These are phyloP conservation scores for Glossophaga mutica DNA, from an alignment of 2,797 vertebrate species.

Conservation along the genomic window DNA sequence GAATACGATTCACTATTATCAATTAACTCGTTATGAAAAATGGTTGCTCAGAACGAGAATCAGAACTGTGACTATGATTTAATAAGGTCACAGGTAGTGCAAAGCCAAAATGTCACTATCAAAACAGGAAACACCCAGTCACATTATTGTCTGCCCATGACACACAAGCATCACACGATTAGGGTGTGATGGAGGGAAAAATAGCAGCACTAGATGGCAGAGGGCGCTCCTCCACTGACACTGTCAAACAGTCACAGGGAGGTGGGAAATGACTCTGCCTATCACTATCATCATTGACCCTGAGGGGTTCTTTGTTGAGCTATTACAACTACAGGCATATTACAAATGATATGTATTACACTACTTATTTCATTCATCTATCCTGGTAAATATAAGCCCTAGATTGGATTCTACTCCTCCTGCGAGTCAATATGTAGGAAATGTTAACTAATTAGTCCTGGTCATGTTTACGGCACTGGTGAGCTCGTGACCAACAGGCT, in stretches of 20 bases:
- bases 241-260: not conserved
- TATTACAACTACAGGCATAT: not conserved
- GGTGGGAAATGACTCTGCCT: not conserved
- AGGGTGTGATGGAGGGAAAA: not conserved
- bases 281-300: not conserved
- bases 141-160: not conserved
- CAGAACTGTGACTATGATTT: not conserved
- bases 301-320: not conserved
- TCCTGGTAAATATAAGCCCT: not conserved
- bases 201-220: not conserved
- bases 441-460: not conserved
- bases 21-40: not conserved
- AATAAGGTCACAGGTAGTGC: not conserved
- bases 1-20: not conserved
- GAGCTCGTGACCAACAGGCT: not conserved
- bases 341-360: not conserved
- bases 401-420: not conserved
- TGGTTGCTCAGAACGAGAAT: not conserved
- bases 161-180: not conserved
- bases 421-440: not conserved
- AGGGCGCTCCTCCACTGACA: not conserved
- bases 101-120: not conserved
- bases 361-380: not conserved
- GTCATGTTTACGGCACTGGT: not conserved
- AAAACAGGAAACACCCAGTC: not conserved